These are phyloP conservation scores for Synanthedon formicaeformis DNA, from an alignment of 2,888 invertebrate species.

Conservation along the genomic window DNA sequence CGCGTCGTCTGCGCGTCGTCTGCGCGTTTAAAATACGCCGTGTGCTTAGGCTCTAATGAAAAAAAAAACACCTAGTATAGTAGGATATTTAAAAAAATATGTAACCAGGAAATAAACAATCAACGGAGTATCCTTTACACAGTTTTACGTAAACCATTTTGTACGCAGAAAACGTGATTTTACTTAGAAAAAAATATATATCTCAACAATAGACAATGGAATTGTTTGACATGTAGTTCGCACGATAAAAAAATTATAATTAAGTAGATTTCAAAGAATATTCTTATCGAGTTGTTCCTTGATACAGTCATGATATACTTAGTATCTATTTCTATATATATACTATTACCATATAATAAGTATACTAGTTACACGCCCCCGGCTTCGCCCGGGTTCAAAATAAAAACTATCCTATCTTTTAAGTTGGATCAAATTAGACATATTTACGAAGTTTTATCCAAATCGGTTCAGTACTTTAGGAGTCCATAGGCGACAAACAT, in stretches of 20 bases:
- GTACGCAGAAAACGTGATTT: neutral
- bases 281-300: neutral
- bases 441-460: too few relatives aligned
- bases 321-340: too few relatives aligned
- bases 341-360: too few relatives aligned
- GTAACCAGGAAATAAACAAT: neutral
- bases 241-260: conserved; percentile 2
- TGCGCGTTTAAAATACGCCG: too few relatives aligned
- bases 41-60: too few relatives aligned
- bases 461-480: too few relatives aligned
- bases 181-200: neutral
- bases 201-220: conserved; percentile 2
- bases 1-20: too few relatives aligned
- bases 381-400: too few relatives aligned
- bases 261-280: neutral
- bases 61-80: neutral
- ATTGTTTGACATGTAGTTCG: neutral
- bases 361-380: too few relatives aligned
- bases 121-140: neutral
- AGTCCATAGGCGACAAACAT: too few relatives aligned
- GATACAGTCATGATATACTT: neutral
- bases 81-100: neutral
- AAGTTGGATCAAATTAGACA: too few relatives aligned
- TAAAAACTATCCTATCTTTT: too few relatives aligned
- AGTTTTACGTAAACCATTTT: neutral